Percentiles rank a stretch among this genome's conserved stretches.
phyloP scores from a whole-genome alignment of 2,797 vertebrate genomes.

The Carcharodon carcharias region DNA sequence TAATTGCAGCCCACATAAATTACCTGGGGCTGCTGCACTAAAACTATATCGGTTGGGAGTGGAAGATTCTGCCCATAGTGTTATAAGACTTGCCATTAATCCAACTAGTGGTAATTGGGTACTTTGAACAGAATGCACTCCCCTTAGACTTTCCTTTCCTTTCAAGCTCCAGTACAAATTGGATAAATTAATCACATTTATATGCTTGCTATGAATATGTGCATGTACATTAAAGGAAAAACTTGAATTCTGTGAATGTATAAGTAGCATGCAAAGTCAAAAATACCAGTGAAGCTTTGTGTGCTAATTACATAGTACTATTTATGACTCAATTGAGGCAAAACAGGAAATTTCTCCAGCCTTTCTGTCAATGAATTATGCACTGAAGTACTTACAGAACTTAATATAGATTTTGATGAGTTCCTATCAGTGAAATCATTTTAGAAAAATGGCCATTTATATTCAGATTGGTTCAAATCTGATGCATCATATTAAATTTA shows the following conservation, averaged over 20 bases:
- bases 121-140: neutral
- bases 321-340: neutral
- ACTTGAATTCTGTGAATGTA: neutral
- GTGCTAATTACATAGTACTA: neutral
- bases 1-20: neutral
- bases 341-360: neutral
- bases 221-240: no score
- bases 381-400: neutral
- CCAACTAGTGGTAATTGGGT: neutral
- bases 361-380: neutral
- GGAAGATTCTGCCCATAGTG: no score
- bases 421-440: constrained; percentile 1
- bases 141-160: neutral
- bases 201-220: neutral
- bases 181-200: neutral
- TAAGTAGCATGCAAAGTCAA: neutral
- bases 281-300: neutral
- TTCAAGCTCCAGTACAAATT: neutral
- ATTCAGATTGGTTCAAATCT: neutral
- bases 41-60: neutral
- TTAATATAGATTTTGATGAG: neutral
- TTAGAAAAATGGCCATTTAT: neutral
- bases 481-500: neutral
- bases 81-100: no score
- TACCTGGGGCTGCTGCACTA: neutral